Percentiles rank a stretch among this genome's conserved stretches.
phyloP scores from a whole-genome alignment of 2,797 vertebrate genomes.

The Diceros bicornis region DNA sequence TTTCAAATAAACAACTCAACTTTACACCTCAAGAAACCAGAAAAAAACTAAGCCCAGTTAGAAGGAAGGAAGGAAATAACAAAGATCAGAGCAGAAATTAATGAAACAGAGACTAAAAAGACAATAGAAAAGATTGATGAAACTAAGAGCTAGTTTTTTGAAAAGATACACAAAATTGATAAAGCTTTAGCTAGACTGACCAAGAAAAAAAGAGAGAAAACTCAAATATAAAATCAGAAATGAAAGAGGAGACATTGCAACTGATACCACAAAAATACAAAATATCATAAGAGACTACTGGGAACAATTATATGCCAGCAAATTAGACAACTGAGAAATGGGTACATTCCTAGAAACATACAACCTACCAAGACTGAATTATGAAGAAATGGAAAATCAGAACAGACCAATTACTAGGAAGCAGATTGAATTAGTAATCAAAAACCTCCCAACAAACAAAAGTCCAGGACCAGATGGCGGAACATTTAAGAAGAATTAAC shows the following conservation, averaged over 20 bases:
- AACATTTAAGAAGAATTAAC: background rate
- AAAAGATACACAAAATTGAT: background rate
- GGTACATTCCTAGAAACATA: background rate
- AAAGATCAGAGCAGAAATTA: background rate
- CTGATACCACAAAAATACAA: background rate
- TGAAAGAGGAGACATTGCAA: background rate
- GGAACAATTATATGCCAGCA: background rate
- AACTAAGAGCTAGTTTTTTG: background rate
- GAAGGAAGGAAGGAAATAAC: conserved; percentile 7
- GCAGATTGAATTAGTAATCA: background rate
- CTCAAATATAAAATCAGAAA: background rate
- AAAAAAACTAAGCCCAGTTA: background rate
- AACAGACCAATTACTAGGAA: background rate
- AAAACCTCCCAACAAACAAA: background rate
- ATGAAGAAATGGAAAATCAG: background rate
- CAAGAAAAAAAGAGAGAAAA: background rate
- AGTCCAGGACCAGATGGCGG: background rate
- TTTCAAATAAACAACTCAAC: background rate
- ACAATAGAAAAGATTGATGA: background rate
- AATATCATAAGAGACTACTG: background rate
- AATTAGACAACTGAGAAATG: too few species aligned
- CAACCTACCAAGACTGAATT: background rate
- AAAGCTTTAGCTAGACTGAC: background rate
- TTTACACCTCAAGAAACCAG: background rate
- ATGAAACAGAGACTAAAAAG: background rate